Evolutionary conservation across 2,113 vertebrate species (phyloP), one percentile per base, ranked within the genome.

Genomic region (Corvus cornix): DNA sequence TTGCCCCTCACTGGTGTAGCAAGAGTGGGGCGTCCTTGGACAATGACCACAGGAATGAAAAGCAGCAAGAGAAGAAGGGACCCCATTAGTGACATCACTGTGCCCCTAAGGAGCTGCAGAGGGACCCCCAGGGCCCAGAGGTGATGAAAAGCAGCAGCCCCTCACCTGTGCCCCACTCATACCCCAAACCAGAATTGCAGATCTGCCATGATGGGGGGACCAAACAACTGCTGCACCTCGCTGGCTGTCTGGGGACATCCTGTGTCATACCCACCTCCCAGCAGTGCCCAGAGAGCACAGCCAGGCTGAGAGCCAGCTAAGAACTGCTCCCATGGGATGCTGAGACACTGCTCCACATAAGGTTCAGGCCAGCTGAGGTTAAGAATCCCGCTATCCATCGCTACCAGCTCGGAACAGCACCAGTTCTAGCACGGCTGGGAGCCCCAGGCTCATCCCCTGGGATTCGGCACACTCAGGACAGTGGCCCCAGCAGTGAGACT

Each of bases 21-120:
- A 41, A 11, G 55, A 21, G 35, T 1, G 30, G 46, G 48, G 19
- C 6, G 35, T 59, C 75, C 62, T 26, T 35, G 12, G 11, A 22
- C 68, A 31, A 8, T 0, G 19, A 66, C 18, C 19, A 56, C 37
- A 58, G 0, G 6, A 28, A 59, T 1, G 28, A 22, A 52, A 24
- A 64, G 41, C 3, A 9, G 31, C 31, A 35, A 73, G 51, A 59
- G 68, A n/a, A 62, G 31, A 64, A 43, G 14, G 10, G 27, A 77
- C 3, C 33, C 22, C 6, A 10, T 18, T 2, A 24, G 18, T 0
- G 2, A 46, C 58, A 59, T 18, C 22, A 16, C 37, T 26, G 56
- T 31, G 26, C n/a, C 39, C 44, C 55, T 7, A 30, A 39, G 52
- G 55, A 39, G 52, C 5, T n/a, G 44, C 39, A 64, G 59, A 64